Evolutionary conservation across 2,888 invertebrate species (phyloP).

Genomic region (Molanna angustata): DNA sequence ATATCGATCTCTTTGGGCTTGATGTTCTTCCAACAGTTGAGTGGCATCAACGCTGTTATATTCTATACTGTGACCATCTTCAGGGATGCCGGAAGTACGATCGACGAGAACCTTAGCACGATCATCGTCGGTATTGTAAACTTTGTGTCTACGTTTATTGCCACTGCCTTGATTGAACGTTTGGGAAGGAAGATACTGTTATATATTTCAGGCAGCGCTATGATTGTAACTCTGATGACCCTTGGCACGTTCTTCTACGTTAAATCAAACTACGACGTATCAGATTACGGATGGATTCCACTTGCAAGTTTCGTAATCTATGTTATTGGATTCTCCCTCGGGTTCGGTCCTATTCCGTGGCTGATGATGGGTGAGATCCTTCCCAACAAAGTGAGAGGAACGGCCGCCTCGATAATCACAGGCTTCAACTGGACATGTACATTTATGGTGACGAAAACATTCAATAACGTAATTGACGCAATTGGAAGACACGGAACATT

Average conservation of each 20-base stretch:
- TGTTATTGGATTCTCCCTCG: slow-evolving; percentile 83
- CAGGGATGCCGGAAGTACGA: slow-evolving; percentile 74
- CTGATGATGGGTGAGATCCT: slow-evolving; percentile 93
- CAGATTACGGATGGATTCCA: slow-evolving; percentile 72
- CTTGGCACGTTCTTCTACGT: slow-evolving; percentile 79
- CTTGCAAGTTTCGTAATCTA: slow-evolving; percentile 77
- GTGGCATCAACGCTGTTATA: slow-evolving; percentile 94
- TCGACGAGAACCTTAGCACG: slow-evolving; percentile 74
- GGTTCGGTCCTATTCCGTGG: slow-evolving; percentile 83
- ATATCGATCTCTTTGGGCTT: slow-evolving; percentile 79
- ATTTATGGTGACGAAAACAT: slow-evolving; percentile 84
- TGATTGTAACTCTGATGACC: slow-evolving; percentile 68
- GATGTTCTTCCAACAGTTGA: slow-evolving; percentile 95
- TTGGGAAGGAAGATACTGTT: slow-evolving; percentile 86
- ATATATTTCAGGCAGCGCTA: slow-evolving; percentile 76
- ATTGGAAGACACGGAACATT: slow-evolving; percentile 73
- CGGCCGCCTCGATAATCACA: slow-evolving; percentile 85
- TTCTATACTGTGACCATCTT: slow-evolving; percentile 90
- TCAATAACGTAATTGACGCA: slow-evolving; percentile 62
- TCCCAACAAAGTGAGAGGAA: slow-evolving; percentile 82
- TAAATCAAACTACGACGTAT: slow-evolving; percentile 55
- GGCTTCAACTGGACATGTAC: slow-evolving; percentile 90
- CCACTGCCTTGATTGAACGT: slow-evolving; percentile 82
- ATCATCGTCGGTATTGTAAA: slow-evolving; percentile 89
- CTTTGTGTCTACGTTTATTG: slow-evolving; percentile 82